These are phyloP conservation scores for Delphinus delphis DNA, from an alignment of 2,113 vertebrate species.

Conservation along the genomic window DNA sequence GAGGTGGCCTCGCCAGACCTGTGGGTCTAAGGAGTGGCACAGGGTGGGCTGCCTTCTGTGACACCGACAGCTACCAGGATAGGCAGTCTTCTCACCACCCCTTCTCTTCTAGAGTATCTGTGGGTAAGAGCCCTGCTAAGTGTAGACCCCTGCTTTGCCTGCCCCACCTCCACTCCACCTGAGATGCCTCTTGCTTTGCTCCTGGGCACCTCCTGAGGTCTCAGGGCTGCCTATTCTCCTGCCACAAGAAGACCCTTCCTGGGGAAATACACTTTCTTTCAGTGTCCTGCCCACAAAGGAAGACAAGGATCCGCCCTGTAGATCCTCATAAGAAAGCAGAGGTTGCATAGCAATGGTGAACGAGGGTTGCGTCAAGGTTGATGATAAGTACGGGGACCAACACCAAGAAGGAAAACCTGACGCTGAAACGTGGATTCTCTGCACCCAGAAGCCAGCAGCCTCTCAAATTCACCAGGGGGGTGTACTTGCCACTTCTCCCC, in stretches of 20 bases:
- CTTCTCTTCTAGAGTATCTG: not conserved
- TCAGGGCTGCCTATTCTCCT: no score
- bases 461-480: no score
- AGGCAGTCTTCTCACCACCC: not conserved
- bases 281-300: not conserved
- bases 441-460: not conserved
- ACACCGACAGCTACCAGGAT: rapidly evolving
- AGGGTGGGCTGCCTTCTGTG: not conserved
- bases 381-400: no score
- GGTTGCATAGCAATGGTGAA: not conserved
- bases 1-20: not conserved
- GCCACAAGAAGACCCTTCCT: not conserved
- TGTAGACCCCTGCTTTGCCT: rapidly evolving
- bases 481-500: not conserved
- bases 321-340: not conserved
- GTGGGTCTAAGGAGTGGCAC: not conserved
- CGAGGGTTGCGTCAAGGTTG: not conserved
- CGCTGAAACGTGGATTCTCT: not conserved
- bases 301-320: not conserved
- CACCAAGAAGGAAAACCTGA: not conserved
- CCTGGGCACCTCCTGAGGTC: not conserved
- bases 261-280: not conserved
- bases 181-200: not conserved
- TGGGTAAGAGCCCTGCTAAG: not conserved
- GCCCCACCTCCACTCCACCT: not conserved